Evolutionary conservation across 2,113 vertebrate species (phyloP), one percentile per base, ranked within the genome.

Genomic region (Pyrgilauda ruficollis): DNA sequence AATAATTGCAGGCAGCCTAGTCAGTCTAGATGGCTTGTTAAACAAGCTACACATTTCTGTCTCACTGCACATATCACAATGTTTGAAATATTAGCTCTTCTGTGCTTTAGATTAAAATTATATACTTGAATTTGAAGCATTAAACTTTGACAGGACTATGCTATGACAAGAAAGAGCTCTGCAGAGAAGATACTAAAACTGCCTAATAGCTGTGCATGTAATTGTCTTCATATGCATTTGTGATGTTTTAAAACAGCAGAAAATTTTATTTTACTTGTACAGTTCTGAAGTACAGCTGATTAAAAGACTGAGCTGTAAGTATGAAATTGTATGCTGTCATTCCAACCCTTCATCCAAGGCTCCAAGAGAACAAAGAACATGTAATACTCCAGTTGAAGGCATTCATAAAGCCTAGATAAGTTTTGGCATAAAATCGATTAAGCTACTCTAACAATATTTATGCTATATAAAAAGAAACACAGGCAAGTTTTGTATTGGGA

Each of bases 391-490:
- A 64, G 30, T 1, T 61, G 41, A 92, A 78, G 30, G 13, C 49
- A 58, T 61, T 52, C 87, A 41, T 63, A 87, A 89, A 79, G 22
- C 13, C 68, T 46, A 68, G 61, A 61, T 94, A 67, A 52, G 6
- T 87, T 94, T 91, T 84, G n/a, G 62, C 39, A 91, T 94, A 79
- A 89, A 82, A 81, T 52, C 66, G 27, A 92, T 91, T 90, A 56
- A 77, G 37, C 11, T 86, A 41, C 19, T 83, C 28, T 62, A 78
- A 72, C 35, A 77, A 81, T 0, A 69, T 68, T 67, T 89, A 46
- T 68, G 14, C 7, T 52, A 20, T 35, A 77, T 37, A 63, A 84
- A 87, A 84, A 84, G 15, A 17, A 95, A 30, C 12, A 31, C 3
- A 78, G 10, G 3, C 26, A 82, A 84, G 31, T 53, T 43, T 22